These are phyloP conservation scores for Ophiothrix spiculata DNA, from an alignment of 35 echinoderm and acorn worm species.

Conservation along the genomic window DNA sequence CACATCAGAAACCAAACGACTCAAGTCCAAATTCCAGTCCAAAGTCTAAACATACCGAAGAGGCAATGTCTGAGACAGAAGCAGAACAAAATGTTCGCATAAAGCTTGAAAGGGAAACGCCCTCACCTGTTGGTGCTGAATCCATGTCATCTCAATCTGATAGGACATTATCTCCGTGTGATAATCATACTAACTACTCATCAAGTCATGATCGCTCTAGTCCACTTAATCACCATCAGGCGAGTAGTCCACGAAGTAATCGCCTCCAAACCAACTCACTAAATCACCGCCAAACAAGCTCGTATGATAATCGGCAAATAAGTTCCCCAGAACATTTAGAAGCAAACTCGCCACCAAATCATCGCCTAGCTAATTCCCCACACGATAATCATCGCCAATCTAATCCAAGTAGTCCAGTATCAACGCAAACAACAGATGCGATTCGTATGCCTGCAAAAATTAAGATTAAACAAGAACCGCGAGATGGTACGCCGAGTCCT, in stretches of 20 bases:
- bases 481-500: background rate
- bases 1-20: background rate
- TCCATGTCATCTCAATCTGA: background rate
- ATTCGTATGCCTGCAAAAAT: background rate
- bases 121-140: conserved; percentile 3
- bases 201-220: background rate
- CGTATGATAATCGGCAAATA: background rate
- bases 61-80: background rate
- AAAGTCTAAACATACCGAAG: background rate
- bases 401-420: background rate
- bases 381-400: background rate
- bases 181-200: background rate
- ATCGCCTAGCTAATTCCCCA: too few species aligned
- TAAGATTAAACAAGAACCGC: background rate
- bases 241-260: background rate
- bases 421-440: background rate
- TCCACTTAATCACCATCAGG: background rate
- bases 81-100: background rate
- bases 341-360: too few species aligned
- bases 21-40: background rate
- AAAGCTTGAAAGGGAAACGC: background rate
- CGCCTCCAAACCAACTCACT: background rate
- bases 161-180: background rate
- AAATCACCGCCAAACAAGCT: background rate
- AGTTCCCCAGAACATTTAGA: too few species aligned